Conservation (phyloP, 2,888 invertebrate species). For the Phrixothrix hirtus region DNA sequence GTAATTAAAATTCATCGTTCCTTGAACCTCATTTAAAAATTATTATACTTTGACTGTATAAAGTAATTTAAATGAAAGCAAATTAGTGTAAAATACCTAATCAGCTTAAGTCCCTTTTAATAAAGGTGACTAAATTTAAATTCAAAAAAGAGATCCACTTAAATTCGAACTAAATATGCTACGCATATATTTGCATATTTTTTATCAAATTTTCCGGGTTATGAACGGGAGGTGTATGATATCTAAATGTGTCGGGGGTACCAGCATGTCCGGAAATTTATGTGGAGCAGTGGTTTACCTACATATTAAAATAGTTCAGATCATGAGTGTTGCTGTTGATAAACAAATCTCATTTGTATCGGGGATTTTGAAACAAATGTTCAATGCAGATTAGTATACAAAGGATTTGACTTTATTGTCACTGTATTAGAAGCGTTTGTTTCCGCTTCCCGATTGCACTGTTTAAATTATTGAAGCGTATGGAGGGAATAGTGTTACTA, state of each 20-base stretch:
- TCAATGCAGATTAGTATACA: slow-evolving; percentile 18
- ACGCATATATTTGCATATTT: slow-evolving; percentile 22
- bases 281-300: slow-evolving; percentile 10
- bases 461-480: neutral
- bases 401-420: slow-evolving; percentile 1
- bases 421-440: neutral
- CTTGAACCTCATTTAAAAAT: no score
- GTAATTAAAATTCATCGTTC: no score
- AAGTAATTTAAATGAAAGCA: no score
- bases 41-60: no score
- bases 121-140: neutral
- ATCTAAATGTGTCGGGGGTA: slow-evolving; percentile 4
- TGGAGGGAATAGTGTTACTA: no score
- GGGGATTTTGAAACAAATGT: slow-evolving; percentile 12
- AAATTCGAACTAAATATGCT: slow-evolving; percentile 13
- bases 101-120: no score
- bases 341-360: slow-evolving; percentile 20
- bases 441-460: neutral
- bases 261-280: slow-evolving; percentile 11
- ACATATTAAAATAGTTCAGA: slow-evolving; percentile 13
- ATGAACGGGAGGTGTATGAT: slow-evolving; percentile 11
- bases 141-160: slow-evolving; percentile 3
- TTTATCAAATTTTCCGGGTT: slow-evolving; percentile 17
- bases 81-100: no score
- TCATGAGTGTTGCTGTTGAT: slow-evolving; percentile 17